phyloP scores from a whole-genome alignment of 2,888 invertebrate species.

The Andrena marginata region DNA sequence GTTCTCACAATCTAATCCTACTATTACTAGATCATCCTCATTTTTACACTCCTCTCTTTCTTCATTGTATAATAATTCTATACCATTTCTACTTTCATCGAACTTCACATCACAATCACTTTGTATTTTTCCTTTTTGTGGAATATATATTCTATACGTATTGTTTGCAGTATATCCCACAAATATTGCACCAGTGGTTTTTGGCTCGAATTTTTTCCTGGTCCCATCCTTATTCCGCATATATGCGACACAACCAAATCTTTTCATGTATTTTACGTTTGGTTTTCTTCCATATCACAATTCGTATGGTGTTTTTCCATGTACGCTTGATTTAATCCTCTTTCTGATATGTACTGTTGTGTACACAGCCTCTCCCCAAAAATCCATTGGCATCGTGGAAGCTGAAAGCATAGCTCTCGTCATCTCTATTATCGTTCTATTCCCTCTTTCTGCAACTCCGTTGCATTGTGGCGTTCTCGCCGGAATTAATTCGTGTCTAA shows the following conservation, averaged over 20 bases:
- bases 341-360: not conserved
- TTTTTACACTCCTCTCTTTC: too few species aligned
- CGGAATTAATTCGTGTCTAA: not conserved
- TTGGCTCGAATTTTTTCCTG: slow-evolving; percentile 15
- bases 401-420: not conserved
- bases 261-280: slow-evolving; percentile 25
- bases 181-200: slow-evolving; percentile 22
- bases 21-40: too few species aligned
- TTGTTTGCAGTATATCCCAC: slow-evolving; percentile 29
- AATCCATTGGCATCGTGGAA: not conserved
- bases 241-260: slow-evolving; percentile 23
- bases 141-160: slow-evolving; percentile 28
- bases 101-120: slow-evolving; percentile 39
- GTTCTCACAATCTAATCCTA: too few species aligned
- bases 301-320: slow-evolving; percentile 33
- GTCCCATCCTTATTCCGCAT: not conserved
- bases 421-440: slow-evolving; percentile 15
- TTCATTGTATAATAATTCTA: not conserved
- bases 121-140: slow-evolving; percentile 11
- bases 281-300: slow-evolving; percentile 4
- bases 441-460: slow-evolving; percentile 16
- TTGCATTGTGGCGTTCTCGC: slow-evolving; percentile 11
- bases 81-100: slow-evolving; percentile 31
- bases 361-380: not conserved
- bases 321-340: not conserved